Evolutionary conservation across 2,888 invertebrate species (phyloP).

Genomic region (Nudaria mundana): DNA sequence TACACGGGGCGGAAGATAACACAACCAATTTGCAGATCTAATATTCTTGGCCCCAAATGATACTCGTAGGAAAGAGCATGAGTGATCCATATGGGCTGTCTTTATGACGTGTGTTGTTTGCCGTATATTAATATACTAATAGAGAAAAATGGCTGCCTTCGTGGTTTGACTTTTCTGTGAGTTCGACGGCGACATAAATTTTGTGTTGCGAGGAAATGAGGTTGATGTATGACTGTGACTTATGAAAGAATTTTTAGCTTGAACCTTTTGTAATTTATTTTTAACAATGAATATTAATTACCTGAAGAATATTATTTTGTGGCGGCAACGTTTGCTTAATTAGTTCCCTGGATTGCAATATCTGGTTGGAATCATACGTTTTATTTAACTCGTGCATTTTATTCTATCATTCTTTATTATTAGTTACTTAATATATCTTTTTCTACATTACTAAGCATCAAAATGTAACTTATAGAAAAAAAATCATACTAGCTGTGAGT

Average conservation of each 20-base stretch:
- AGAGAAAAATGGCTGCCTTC: constrained; percentile 35
- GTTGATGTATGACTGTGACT: constrained; percentile 2
- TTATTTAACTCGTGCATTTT: too few species aligned
- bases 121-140: constrained; percentile 36
- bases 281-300: neutral
- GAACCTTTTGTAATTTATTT: neutral
- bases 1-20: constrained; percentile 55
- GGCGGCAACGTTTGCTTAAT: too few species aligned
- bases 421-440: too few species aligned
- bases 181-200: constrained; percentile 24
- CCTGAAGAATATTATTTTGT: too few species aligned
- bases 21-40: constrained; percentile 74
- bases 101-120: constrained; percentile 48
- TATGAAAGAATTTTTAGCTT: neutral
- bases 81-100: constrained; percentile 52
- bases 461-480: too few species aligned
- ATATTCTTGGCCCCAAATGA: constrained; percentile 62
- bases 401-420: too few species aligned
- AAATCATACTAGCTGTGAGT: too few species aligned
- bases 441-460: too few species aligned
- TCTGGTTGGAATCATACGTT: too few species aligned
- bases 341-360: too few species aligned
- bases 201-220: constrained; percentile 4
- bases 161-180: constrained; percentile 27
- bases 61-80: constrained; percentile 43